Conservation (phyloP, 1,140 invertebrate genomes). For the Caerostris darwini region DNA sequence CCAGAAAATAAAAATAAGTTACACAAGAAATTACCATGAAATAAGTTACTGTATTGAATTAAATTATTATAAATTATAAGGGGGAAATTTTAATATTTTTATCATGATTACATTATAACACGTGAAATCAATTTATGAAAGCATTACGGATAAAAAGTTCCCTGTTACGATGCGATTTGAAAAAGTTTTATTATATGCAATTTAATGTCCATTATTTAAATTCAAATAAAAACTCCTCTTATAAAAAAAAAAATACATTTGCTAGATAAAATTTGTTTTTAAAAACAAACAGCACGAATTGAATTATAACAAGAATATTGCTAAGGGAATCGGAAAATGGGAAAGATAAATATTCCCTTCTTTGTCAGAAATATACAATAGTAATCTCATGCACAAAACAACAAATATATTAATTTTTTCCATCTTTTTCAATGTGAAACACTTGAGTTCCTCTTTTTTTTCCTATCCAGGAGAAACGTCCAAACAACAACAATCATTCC, state of each 20-base stretch:
- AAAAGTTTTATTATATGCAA: no score
- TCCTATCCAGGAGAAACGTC: neutral
- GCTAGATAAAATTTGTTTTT: no score
- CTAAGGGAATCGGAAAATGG: constrained; percentile 2
- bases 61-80: no score
- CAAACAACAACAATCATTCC: neutral
- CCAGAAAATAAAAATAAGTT: no score
- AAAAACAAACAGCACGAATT: neutral
- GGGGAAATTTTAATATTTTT: no score
- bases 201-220: neutral
- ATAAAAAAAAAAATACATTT: neutral
- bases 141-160: no score
- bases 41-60: no score
- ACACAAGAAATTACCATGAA: no score
- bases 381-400: neutral
- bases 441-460: neutral
- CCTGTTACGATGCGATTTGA: no score
- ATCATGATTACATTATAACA: no score
- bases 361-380: neutral
- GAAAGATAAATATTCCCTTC: neutral
- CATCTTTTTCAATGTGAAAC: neutral
- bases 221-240: neutral
- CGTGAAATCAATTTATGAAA: no score
- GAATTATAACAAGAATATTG: neutral
- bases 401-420: neutral